phyloP scores from a whole-genome alignment of 1,140 invertebrate genomes.

The Bombus terrestris region DNA sequence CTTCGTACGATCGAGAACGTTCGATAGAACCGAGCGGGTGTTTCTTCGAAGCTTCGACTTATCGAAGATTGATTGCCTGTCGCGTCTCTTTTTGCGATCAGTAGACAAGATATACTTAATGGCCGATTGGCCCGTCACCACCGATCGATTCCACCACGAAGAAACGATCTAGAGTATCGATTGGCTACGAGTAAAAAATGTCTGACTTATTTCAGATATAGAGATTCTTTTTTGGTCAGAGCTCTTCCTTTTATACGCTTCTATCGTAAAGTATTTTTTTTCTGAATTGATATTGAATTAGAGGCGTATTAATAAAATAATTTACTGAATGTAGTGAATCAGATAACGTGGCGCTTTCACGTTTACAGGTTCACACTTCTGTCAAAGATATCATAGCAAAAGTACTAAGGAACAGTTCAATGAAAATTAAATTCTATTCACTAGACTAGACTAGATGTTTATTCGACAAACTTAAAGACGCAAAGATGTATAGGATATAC shows the following conservation, averaged over 20 bases:
- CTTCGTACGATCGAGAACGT: slow-evolving; percentile 16
- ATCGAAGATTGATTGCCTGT: slow-evolving; percentile 74
- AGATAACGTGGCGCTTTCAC: no score
- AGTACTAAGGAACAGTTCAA: no score
- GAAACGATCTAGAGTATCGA: slow-evolving; percentile 29
- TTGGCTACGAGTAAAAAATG: not conserved
- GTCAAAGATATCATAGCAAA: no score
- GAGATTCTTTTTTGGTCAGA: no score
- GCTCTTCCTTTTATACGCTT: not conserved
- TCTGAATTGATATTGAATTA: not conserved
- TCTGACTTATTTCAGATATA: not conserved
- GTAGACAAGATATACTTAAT: slow-evolving; percentile 68
- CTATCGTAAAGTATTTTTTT: not conserved
- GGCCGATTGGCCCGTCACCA: slow-evolving; percentile 70
- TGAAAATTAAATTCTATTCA: no score
- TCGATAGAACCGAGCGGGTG: slow-evolving; percentile 36
- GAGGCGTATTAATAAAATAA: no score
- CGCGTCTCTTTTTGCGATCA: slow-evolving; percentile 62
- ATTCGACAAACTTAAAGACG: no score
- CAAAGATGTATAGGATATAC: no score
- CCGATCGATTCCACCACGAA: slow-evolving; percentile 62
- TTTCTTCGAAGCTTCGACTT: slow-evolving; percentile 66
- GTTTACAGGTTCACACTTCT: no score
- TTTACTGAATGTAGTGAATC: no score
- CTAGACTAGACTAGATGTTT: no score